phyloP scores from a whole-genome alignment of 2,888 invertebrate genomes.

The Hypercompe scribonia region DNA sequence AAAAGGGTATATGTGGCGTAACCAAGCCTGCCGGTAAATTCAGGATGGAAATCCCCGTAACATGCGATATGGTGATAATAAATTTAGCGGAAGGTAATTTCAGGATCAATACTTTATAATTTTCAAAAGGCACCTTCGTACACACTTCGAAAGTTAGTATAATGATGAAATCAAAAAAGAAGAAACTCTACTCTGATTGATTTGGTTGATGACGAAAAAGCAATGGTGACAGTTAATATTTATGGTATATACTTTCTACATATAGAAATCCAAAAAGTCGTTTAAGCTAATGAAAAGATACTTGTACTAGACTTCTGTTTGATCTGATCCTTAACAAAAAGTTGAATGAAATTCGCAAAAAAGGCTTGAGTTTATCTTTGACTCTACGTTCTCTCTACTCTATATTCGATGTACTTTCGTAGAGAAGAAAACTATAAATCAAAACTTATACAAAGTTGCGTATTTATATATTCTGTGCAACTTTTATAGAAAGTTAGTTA shows the following conservation, averaged over 20 bases:
- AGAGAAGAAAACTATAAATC: background rate
- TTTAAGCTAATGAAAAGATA: background rate
- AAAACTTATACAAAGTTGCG: background rate
- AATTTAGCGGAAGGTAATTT: background rate
- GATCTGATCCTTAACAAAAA: background rate
- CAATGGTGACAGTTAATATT: background rate
- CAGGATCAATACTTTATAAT: background rate
- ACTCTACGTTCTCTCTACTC: background rate
- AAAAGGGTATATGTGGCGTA: constrained; percentile 33
- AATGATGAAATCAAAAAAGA: no score
- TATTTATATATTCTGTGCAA: background rate
- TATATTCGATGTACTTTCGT: background rate
- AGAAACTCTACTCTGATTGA: no score
- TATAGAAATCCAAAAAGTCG: background rate
- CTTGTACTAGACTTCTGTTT: background rate
- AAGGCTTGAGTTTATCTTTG: background rate
- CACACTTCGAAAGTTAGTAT: no score
- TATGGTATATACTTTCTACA: background rate
- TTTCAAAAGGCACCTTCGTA: no score
- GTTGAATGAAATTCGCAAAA: background rate
- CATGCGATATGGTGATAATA: background rate
- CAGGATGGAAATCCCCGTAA: constrained; percentile 3
- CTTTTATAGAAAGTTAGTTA: background rate
- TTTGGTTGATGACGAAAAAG: background rate
- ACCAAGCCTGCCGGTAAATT: constrained; percentile 22